Conservation (phyloP, 2,888 invertebrate species). For the Slavum lentiscoides region DNA sequence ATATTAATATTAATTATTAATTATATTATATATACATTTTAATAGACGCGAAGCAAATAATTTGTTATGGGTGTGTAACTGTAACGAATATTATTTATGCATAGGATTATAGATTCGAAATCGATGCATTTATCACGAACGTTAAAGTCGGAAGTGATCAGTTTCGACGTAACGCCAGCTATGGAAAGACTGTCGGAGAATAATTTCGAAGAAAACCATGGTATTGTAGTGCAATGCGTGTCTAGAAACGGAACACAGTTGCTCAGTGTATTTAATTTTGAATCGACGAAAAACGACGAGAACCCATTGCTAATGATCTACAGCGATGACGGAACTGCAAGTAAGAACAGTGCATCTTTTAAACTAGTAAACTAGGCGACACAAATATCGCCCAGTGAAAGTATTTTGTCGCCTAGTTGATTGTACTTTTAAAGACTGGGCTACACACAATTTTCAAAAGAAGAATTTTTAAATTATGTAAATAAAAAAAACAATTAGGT, state of each 20-base stretch:
- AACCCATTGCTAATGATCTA: constrained; percentile 73
- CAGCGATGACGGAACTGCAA: constrained; percentile 74
- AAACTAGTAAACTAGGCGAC: too few relatives aligned
- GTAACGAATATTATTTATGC: background rate
- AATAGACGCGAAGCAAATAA: background rate
- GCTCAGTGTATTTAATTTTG: constrained; percentile 47
- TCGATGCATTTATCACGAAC: constrained; percentile 56
- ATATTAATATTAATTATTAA: too few relatives aligned
- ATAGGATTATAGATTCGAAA: constrained; percentile 75
- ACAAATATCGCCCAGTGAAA: too few relatives aligned
- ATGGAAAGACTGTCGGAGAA: constrained; percentile 74
- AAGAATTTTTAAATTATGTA: too few relatives aligned
- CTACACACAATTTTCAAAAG: too few relatives aligned
- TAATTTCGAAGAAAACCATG: constrained; percentile 62
- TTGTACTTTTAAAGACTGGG: too few relatives aligned
- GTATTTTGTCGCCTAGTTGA: too few relatives aligned
- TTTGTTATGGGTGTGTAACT: too few relatives aligned
- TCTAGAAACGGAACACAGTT: constrained; percentile 56
- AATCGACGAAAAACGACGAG: background rate
- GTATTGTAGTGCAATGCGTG: constrained; percentile 56
- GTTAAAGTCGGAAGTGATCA: constrained; percentile 61
- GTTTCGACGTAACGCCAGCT: constrained; percentile 84
- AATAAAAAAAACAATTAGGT: too few relatives aligned
- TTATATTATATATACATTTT: too few relatives aligned
- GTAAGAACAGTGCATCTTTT: too few relatives aligned